Conservation (phyloP, 1,140 invertebrate genomes). For the Penaeus indicus region DNA sequence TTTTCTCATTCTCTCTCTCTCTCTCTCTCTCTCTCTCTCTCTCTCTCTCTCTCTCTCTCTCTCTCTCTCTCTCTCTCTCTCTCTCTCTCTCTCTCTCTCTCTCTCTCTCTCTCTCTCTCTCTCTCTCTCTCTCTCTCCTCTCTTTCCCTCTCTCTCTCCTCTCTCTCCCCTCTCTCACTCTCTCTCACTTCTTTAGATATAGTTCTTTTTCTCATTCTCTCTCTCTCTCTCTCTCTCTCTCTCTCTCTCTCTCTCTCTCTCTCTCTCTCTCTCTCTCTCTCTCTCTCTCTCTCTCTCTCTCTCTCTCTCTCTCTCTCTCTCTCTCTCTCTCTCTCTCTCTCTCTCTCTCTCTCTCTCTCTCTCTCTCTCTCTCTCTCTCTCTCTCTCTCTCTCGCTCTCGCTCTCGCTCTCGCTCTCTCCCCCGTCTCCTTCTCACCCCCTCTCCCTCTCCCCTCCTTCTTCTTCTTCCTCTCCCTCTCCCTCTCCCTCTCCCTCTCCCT, state of each 20-base stretch:
- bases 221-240: neutral
- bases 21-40: neutral
- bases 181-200: too few species aligned
- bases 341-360: too few species aligned
- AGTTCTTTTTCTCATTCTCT: neutral
- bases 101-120: neutral
- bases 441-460: neutral
- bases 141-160: too few species aligned
- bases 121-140: neutral
- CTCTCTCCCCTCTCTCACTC: neutral
- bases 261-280: too few species aligned
- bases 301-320: too few species aligned
- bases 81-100: neutral
- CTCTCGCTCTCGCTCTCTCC: neutral
- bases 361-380: too few species aligned
- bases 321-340: too few species aligned
- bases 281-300: too few species aligned
- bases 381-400: neutral
- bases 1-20: conserved; percentile 4
- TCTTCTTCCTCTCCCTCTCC: neutral
- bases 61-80: neutral
- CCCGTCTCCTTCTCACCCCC: neutral
- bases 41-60: neutral
- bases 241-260: neutral
- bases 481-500: neutral